Base-by-base conservation (phyloP, 2,888 invertebrate species). In the Disparrhopalites patrizii region DNA sequence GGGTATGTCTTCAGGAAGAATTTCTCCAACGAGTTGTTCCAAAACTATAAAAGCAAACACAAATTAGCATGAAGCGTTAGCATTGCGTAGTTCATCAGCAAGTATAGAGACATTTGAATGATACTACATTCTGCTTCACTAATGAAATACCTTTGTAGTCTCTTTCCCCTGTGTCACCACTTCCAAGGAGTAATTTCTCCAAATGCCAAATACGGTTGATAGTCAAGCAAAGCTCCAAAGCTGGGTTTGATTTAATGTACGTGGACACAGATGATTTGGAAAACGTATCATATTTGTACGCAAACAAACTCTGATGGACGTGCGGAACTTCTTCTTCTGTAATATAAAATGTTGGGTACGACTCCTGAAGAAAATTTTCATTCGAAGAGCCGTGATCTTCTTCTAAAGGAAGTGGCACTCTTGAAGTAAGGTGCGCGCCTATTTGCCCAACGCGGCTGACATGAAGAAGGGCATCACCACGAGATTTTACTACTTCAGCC, bases 1-100 rank as follows among this genome's bases (percentile, higher is more conserved):
- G 1, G 79, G 77, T 73, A 81, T 80, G 72, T 85, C 85, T 75
- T 82, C 81, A 20, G 79, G 77, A 54, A 85, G 76, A 10, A 80
- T 78, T 65, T 80, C 77, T 65, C 79, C 78, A 10, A 82, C 81
- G 62, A 83, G 78, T 73, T 83, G 80, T 23, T 83, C 73, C 54
- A 84, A 76, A 31, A 84, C 81, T 81, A 70, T 20, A 77, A 43
- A 3, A n/a, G 13, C 25, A 43, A 56, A n/a, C 28, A 23, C 23
- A 54, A 55, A 28, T 27, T 23, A 36, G 23, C 4, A 40, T 40
- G n/a, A n/a, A n/a, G n/a, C n/a, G n/a, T n/a, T n/a, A n/a, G n/a
- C n/a, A n/a, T n/a, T n/a, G n/a, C n/a, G n/a, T n/a, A n/a, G n/a
- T 51, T 43, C 36, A 50, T 52, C 15, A 62, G 50, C 61, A 38